Evolutionary conservation across 2,888 invertebrate species (phyloP).

Genomic region (Deilephila porcellus): DNA sequence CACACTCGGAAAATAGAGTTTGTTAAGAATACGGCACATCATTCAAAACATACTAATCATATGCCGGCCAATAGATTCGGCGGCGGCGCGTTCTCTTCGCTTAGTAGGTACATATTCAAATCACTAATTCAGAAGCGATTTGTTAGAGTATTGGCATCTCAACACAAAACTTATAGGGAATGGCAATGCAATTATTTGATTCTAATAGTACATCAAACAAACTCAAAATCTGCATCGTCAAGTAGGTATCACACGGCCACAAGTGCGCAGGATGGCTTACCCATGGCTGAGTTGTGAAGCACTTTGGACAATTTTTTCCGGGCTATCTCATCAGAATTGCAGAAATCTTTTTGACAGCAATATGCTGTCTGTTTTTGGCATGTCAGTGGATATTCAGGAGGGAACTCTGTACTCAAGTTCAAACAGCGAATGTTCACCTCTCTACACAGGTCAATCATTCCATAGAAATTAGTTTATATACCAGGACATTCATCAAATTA

Average conservation of each 20-base stretch:
- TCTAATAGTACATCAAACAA: conserved; percentile 81
- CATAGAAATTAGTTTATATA: conserved; percentile 63
- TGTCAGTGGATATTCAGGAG: conserved; percentile 79
- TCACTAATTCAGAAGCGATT: conserved; percentile 81
- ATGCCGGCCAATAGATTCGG: conserved; percentile 43
- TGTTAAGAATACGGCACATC: conserved; percentile 78
- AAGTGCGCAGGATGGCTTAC: conserved; percentile 73
- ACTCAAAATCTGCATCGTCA: conserved; percentile 75
- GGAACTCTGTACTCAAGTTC: conserved; percentile 78
- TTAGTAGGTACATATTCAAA: conserved; percentile 78
- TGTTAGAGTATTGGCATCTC: conserved; percentile 81
- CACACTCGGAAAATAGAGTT: conserved; percentile 79
- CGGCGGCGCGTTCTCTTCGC: conserved; percentile 60
- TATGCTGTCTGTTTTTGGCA: conserved; percentile 71
- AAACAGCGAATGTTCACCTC: conserved; percentile 85
- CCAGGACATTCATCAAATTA: conserved; percentile 38
- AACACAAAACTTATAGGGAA: conserved; percentile 79
- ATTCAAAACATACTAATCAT: conserved; percentile 75
- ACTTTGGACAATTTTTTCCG: conserved; percentile 66
- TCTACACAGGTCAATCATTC: conserved; percentile 73
- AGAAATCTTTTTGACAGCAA: conserved; percentile 78
- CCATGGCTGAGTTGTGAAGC: conserved; percentile 61
- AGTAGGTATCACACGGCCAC: conserved; percentile 69
- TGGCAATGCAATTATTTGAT: conserved; percentile 75
- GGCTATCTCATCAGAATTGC: conserved; percentile 74